phyloP scores from a whole-genome alignment of 2,797 vertebrate genomes.

The Cynopterus sphinx region DNA sequence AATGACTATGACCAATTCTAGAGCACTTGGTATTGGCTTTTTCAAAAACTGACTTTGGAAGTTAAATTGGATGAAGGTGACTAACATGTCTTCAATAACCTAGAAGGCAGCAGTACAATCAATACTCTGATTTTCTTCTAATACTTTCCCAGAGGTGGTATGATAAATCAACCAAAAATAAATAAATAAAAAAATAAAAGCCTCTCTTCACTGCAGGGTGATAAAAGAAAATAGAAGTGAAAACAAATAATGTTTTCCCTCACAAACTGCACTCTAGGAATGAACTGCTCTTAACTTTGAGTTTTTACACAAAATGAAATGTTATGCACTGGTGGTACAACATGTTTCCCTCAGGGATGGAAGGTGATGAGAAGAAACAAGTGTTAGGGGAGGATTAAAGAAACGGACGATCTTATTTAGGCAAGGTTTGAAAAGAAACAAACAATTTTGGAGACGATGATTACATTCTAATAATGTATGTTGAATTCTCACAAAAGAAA shows the following conservation, averaged over 20 bases:
- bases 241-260: neutral
- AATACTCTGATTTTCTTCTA: neutral
- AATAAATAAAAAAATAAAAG: neutral
- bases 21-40: neutral
- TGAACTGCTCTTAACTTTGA: neutral
- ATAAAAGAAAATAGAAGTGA: neutral
- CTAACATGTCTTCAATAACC: neutral
- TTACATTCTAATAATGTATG: neutral
- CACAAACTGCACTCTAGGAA: neutral
- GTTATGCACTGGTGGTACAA: neutral
- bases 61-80: neutral
- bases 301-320: constrained; percentile 9
- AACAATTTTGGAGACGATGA: neutral
- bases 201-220: neutral
- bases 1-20: neutral
- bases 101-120: neutral
- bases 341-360: neutral
- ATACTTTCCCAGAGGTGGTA: neutral
- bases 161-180: neutral
- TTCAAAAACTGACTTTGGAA: neutral
- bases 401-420: constrained; percentile 2
- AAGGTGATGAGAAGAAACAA: neutral
- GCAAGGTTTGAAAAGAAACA: neutral
- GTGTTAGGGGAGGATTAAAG: neutral
- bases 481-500: neutral